Evolutionary conservation across 2,113 vertebrate genomes (phyloP), one percentile per base, ranked within the genome.

Genomic region (Thalassarche chlororhynchos): DNA sequence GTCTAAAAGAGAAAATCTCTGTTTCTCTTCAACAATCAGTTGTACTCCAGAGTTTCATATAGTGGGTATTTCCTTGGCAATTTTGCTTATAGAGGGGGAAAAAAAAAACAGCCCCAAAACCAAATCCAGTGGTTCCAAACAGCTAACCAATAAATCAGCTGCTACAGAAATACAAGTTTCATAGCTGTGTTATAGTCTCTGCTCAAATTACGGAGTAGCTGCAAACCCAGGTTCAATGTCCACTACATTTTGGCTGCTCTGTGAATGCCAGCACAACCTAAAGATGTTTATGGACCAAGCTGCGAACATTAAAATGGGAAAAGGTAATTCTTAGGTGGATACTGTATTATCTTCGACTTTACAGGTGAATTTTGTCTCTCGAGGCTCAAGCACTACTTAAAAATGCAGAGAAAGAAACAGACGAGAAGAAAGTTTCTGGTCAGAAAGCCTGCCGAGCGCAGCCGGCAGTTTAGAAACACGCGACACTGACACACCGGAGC

Each of bases 271-370:
- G 24, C 31, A 71, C 40, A 70, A 65, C 17, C 38, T 24, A 32
- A 87, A 24, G 4, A 55, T 5, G 26, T 34, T 69, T n/a, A 25
- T 2, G 2, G 11, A 47, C 18, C 25, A 55, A n/a, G 9, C 5
- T 24, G 25, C 2, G 2, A 76, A 60, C 6, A 23, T 3, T 21
- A 3, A 75, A 70, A 80, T 0, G 0, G 3, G 4, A 16, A 24
- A 32, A 40, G 9, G 6, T 13, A 85, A 46, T n/a, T 68, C 21
- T 42, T 34, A 18, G 14, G 13, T 1, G 24, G 32, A 52, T 5
- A n/a, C 17, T 31, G 8, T 17, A 66, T 70, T 26, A 64, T 17
- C 24, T 47, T 49, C 8, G 10, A 49, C 28, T 46, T 72, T n/a
- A 47, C 25, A 1, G 7, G 5, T 6, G 12, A 85, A 34, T 62